Evolutionary conservation across 2,797 vertebrate species (phyloP), one percentile per base, ranked within the genome.

Genomic region (Bradypodion ventrale): DNA sequence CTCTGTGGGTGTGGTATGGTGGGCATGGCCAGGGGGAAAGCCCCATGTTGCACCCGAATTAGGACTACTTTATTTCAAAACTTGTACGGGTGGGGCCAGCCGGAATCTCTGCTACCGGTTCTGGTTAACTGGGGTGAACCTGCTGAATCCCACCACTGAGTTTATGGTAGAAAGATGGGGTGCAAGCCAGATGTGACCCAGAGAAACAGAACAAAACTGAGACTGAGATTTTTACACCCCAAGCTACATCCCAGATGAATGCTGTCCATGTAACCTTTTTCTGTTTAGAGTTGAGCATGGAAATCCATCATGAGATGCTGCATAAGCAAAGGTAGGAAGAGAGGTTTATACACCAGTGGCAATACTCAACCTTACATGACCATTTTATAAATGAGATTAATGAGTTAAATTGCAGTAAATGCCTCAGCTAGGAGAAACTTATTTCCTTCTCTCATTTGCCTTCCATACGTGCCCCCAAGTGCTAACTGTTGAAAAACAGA

Each of bases 341-440:
- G 85, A 89, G 87, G 90, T 0, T 1, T 80, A 66, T 85, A 1
- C 63, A 59, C 68, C 86, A 89, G 81, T 87, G 0, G 0, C 32
- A 73, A 77, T 21, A 66, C 59, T 83, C 37, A 19, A 87, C 40
- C 85, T 78, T 85, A 87, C 1, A 2, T 76, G 88, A 88, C 89
- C 68, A 78, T 85, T 92, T 94, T 94, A 86, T 91, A 94, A 91
- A 94, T 90, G 87, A 95, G 85, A 94, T 93, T 95, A 93, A 94
- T 95, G 85, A 77, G 87, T 93, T 90, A 89, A 92, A 93, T 94
- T 94, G 69, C 69, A 92, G 83, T 62, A 94, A 94, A 90, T 88
- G 81, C 74, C 88, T 90, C 84, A 92, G 88, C 78, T 89, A 87
- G 85, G 92, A 89, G 88, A 91, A 95, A 94, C 84, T 91, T 94